These are phyloP conservation scores for Synchiropus splendidus DNA, from an alignment of 2,113 vertebrate species.

Conservation along the genomic window DNA sequence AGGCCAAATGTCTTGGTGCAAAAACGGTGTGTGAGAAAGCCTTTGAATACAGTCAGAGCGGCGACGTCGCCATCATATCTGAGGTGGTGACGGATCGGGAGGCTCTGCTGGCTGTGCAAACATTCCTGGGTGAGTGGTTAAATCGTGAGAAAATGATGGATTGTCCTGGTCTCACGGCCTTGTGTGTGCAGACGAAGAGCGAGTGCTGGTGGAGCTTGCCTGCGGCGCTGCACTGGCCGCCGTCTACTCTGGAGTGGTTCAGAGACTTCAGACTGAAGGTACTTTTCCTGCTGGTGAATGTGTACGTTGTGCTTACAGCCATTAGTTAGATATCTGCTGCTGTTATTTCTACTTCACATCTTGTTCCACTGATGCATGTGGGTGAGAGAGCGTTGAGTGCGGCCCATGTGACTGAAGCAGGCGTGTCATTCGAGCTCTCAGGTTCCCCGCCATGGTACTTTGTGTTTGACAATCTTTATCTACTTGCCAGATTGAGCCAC, in stretches of 20 bases:
- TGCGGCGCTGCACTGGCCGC: conserved; percentile 68
- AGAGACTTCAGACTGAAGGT: conserved; percentile 59
- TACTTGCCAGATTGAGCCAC: no score
- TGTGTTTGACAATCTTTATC: no score
- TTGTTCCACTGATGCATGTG: no score
- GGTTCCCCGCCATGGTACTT: no score
- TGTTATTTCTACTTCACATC: no score
- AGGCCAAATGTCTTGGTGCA: conserved; percentile 64
- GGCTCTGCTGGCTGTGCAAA: conserved; percentile 64
- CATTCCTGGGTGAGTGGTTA: conserved; percentile 60
- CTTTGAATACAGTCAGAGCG: conserved; percentile 57
- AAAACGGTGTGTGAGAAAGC: conserved; percentile 63
- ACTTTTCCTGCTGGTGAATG: conserved; percentile 1
- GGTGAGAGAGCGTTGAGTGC: no score
- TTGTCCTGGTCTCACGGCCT: no score
- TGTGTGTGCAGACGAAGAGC: conserved; percentile 63
- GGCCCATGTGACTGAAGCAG: no score
- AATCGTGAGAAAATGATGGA: no score
- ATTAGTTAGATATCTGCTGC: no score
- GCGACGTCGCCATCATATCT: conserved; percentile 48
- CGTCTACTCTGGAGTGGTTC: conserved; percentile 60
- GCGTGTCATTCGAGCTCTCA: no score
- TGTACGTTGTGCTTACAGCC: background rate
- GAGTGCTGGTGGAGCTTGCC: conserved; percentile 71
- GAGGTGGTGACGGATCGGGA: conserved; percentile 67